Evolutionary conservation across 2,888 invertebrate species (phyloP).

Genomic region (Xanthia togata): DNA sequence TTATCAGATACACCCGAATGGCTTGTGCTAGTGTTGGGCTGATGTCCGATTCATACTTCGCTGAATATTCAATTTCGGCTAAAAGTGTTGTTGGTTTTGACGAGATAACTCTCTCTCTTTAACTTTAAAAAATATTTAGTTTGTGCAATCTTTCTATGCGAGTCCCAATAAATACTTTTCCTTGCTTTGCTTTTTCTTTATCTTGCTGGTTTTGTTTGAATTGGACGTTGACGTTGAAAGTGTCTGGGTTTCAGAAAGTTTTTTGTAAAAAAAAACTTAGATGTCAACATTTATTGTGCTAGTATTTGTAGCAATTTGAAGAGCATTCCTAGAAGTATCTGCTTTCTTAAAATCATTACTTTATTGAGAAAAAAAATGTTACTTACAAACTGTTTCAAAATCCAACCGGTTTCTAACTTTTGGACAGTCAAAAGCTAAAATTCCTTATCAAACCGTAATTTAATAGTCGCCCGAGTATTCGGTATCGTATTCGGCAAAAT

Average conservation of each 20-base stretch:
- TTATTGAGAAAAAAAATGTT: neutral
- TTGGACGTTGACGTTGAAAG: neutral
- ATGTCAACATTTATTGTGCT: neutral
- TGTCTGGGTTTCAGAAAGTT: no score
- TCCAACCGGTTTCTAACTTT: neutral
- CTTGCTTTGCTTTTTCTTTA: no score
- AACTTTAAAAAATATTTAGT: no score
- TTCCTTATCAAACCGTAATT: neutral
- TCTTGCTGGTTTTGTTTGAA: neutral
- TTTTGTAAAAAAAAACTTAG: neutral
- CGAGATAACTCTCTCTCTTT: neutral
- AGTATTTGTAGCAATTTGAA: neutral
- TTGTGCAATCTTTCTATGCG: no score
- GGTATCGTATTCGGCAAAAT: neutral
- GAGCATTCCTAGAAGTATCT: neutral
- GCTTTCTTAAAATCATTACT: neutral
- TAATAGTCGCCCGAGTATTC: neutral
- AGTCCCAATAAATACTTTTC: no score
- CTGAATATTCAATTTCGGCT: slow-evolving; percentile 2
- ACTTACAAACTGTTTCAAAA: slow-evolving; percentile 12
- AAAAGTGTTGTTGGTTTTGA: neutral
- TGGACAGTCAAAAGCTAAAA: neutral
- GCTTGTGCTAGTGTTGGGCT: slow-evolving; percentile 41
- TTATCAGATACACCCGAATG: slow-evolving; percentile 70
- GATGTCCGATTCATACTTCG: neutral